Percentiles rank a stretch among this genome's conserved stretches.
These are phyloP conservation scores for Cynaeus angustus DNA, from an alignment of 2,888 invertebrate genomes.

Conservation along the genomic window DNA sequence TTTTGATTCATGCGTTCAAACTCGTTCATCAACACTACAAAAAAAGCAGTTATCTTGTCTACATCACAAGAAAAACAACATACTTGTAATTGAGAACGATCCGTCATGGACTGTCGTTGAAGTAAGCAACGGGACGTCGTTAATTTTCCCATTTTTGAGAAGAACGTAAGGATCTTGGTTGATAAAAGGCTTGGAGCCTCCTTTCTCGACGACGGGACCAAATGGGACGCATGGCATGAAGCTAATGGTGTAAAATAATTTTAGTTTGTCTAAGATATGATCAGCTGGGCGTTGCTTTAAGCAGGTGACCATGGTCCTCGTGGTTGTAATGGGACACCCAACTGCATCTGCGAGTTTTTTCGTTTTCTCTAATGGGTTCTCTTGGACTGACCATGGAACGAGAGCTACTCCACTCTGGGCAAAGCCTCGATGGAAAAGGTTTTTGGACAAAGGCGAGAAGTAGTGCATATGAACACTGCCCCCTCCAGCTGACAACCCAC, in stretches of 20 bases:
- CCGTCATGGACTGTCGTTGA: constrained; percentile 61
- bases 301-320: constrained; percentile 60
- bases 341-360: constrained; percentile 57
- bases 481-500: constrained; percentile 81
- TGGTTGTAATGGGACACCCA: constrained; percentile 60
- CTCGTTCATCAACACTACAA: constrained; percentile 4
- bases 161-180: constrained; percentile 59
- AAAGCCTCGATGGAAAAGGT: constrained; percentile 64
- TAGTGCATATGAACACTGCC: constrained; percentile 82
- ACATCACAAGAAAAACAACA: too few species aligned
- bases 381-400: constrained; percentile 59
- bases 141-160: constrained; percentile 60
- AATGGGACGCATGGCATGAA: constrained; percentile 57
- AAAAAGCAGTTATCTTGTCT: constrained; percentile 19
- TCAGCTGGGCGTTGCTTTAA: constrained; percentile 59
- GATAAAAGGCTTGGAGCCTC: constrained; percentile 57
- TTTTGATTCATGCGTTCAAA: constrained; percentile 38
- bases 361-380: constrained; percentile 58
- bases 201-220: constrained; percentile 59
- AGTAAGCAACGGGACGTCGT: constrained; percentile 65
- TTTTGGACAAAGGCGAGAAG: constrained; percentile 74
- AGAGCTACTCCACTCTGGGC: constrained; percentile 65
- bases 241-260: constrained; percentile 34
- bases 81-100: neutral
- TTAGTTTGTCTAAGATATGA: constrained; percentile 54